phyloP scores from a whole-genome alignment of 2,888 invertebrate genomes.

The Acanthosepion pharaonis region DNA sequence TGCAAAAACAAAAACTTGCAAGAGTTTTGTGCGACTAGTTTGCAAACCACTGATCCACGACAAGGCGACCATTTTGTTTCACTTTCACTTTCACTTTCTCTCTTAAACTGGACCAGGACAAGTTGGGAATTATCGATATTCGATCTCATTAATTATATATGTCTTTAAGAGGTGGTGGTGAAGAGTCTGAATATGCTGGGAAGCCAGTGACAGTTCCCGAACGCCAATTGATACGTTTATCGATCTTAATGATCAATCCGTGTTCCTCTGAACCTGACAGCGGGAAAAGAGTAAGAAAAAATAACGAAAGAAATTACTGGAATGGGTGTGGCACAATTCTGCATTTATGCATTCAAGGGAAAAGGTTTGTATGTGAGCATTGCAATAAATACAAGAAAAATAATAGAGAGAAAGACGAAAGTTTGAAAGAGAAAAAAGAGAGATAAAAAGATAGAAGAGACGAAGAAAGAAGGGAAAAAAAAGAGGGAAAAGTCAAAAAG shows the following conservation, averaged over 20 bases:
- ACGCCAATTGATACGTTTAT: background rate
- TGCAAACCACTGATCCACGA: too few species aligned
- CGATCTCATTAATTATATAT: slow-evolving; percentile 12
- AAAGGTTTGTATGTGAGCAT: background rate
- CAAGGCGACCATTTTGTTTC: background rate
- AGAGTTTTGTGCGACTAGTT: too few species aligned
- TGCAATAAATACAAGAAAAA: background rate
- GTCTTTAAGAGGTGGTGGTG: background rate
- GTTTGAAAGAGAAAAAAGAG: background rate
- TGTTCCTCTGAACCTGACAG: background rate
- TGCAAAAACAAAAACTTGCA: too few species aligned
- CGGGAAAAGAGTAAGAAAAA: background rate
- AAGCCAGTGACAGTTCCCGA: background rate
- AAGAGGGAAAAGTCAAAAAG: too few species aligned
- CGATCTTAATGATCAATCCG: background rate
- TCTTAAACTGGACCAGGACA: background rate
- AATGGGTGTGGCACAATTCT: background rate
- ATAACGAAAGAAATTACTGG: background rate
- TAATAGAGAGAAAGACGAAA: too few species aligned
- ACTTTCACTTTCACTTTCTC: background rate
- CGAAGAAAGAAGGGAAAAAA: accelerated
- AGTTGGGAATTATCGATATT: background rate
- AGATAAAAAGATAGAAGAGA: background rate
- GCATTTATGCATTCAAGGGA: background rate
- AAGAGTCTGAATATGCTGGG: background rate